phyloP scores from a whole-genome alignment of 2,113 vertebrate species.

The Nothoprocta pentlandii region DNA sequence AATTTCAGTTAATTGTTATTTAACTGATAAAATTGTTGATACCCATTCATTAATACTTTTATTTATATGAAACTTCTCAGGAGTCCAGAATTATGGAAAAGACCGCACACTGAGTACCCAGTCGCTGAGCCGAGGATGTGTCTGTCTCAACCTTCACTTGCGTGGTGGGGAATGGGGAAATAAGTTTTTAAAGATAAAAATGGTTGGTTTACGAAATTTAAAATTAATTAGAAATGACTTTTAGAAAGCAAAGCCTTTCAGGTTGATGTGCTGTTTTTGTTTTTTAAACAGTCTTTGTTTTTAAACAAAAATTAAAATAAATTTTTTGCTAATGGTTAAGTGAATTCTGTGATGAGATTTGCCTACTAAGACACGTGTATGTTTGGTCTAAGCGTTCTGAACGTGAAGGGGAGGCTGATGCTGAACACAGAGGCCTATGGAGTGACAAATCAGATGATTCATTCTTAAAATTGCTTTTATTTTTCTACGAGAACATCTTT shows the following conservation, averaged over 20 bases:
- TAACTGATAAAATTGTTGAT: neutral
- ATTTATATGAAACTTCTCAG: conserved; percentile 38
- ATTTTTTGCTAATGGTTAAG: conserved; percentile 40
- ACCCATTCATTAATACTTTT: neutral
- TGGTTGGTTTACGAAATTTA: neutral
- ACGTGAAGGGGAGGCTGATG: neutral
- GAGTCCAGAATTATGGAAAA: neutral
- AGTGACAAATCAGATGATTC: neutral
- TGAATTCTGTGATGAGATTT: neutral
- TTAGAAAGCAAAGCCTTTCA: conserved; percentile 11
- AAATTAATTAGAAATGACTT: neutral
- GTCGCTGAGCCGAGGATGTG: neutral
- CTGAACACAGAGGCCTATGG: neutral
- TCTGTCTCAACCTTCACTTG: neutral
- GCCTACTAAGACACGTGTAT: neutral
- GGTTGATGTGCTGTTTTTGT: conserved; percentile 23
- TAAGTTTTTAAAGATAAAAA: conserved; percentile 14
- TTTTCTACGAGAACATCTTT: neutral
- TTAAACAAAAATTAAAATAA: conserved; percentile 47
- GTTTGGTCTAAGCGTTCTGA: neutral
- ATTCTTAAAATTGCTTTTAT: neutral
- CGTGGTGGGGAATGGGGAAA: neutral
- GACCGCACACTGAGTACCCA: neutral
- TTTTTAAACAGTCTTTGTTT: conserved; percentile 43
- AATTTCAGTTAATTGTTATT: neutral